Evolutionary conservation across 2,797 vertebrate genomes (phyloP), one percentile per base, ranked within the genome.

Genomic region (Pseudochaenichthys georgianus): DNA sequence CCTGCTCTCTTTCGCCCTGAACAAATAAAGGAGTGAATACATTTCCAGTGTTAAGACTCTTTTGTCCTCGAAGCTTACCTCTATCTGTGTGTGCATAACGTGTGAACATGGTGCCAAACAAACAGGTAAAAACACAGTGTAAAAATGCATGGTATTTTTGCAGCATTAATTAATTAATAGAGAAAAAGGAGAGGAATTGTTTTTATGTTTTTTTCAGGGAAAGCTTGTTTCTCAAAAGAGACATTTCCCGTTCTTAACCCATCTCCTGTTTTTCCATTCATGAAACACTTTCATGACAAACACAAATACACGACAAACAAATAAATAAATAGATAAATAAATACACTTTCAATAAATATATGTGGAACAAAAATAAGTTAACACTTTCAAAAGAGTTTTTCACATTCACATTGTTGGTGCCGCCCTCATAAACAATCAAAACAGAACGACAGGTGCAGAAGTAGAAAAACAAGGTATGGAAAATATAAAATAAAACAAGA

Each of bases 341-440:
- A 85, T 67, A 80, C 48, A 83, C 63, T 61, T 79, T 72, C 76
- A 87, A 87, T 87, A 89, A 91, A 91, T 77, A 80, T 77, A 80
- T 76, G 75, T 64, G 59, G 43, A 87, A 83, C 75, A 86, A 86
- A 72, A 89, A 82, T 82, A 74, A 80, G 70, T 79, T 62, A 55
- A 72, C 66, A 72, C 46, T 70, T 71, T 66, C 47, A 53, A 83
- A 81, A 79, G 76, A 3, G 9, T 72, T 80, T 75, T 80, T 83
- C 68, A 94, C 94, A 93, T 94, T 94, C 92, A 88, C 62, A 78
- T 77, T 55, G 78, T 88, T 89, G 43, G 71, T 46, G 51, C 59
- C 72, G 13, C 53, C 68, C 57, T 83, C 77, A 78, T 62, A 59
- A 64, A 43, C 11, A 10, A 51, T 3, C 13, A 23, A 52, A 15